Evolutionary conservation across 2,113 vertebrate genomes (phyloP).

Genomic region (Isichthys henryi): DNA sequence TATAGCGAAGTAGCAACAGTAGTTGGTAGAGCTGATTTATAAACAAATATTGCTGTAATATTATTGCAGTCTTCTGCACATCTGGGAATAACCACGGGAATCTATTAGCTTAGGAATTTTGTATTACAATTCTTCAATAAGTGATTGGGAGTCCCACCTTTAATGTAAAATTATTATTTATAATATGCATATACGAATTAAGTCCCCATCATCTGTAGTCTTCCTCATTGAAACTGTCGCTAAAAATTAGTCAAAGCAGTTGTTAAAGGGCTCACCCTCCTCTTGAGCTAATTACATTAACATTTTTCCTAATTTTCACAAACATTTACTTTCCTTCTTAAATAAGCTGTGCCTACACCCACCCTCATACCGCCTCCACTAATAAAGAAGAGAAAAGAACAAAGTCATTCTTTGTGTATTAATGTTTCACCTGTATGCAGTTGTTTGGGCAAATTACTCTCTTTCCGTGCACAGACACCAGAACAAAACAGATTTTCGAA

Average conservation of each 20-base stretch:
- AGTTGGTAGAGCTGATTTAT: background rate
- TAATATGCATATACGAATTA: background rate
- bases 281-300: background rate
- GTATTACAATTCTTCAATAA: background rate
- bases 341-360: background rate
- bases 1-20: background rate
- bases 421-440: background rate
- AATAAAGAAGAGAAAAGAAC: background rate
- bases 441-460: conserved; percentile 20
- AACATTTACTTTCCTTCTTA: background rate
- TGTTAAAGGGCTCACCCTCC: background rate
- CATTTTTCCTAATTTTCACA: conserved; percentile 2
- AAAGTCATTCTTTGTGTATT: background rate
- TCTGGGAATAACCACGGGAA: background rate
- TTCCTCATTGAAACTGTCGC: background rate
- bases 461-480: background rate
- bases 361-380: background rate
- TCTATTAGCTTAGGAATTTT: background rate
- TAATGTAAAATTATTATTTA: background rate
- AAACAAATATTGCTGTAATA: background rate
- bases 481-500: background rate
- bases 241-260: background rate
- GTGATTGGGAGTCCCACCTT: background rate
- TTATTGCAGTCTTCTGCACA: background rate
- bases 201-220: background rate